Evolutionary conservation across 2,888 invertebrate genomes (phyloP).

Genomic region (Trissolcus japonicus): DNA sequence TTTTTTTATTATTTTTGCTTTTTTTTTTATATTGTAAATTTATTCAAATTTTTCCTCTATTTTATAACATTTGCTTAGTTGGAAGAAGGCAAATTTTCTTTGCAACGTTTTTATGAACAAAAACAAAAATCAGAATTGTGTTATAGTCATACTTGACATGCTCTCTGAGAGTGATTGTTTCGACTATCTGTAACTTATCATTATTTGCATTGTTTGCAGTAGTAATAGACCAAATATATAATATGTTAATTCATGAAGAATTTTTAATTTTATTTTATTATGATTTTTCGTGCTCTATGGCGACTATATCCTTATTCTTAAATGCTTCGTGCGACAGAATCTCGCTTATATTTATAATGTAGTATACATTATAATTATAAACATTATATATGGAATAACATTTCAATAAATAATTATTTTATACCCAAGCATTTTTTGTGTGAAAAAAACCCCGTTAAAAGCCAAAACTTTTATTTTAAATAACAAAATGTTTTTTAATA

Average conservation of each 20-base stretch:
- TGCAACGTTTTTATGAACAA: background rate
- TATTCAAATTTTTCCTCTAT: background rate
- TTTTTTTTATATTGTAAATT: background rate
- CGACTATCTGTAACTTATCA: conserved; percentile 8
- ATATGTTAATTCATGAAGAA: conserved; percentile 17
- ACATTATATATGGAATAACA: conserved; percentile 5
- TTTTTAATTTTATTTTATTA: conserved; percentile 23
- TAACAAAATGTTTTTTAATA: background rate
- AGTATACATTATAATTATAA: conserved; percentile 19
- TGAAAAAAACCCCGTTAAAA: background rate
- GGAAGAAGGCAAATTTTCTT: background rate
- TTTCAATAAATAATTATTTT: conserved; percentile 26
- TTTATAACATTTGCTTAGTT: background rate
- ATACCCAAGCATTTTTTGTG: conserved; percentile 9
- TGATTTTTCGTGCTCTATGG: background rate
- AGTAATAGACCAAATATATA: conserved; percentile 25
- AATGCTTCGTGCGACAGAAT: conserved; percentile 8
- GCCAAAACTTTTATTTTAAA: background rate
- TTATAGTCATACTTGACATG: no score
- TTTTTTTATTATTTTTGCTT: background rate
- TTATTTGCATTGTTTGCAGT: conserved; percentile 23
- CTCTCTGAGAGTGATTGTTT: conserved; percentile 13
- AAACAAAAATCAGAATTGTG: no score
- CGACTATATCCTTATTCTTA: background rate
- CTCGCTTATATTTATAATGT: conserved; percentile 29